Conservation (phyloP, 2,888 invertebrate genomes). For the Heliconius ethilla region DNA sequence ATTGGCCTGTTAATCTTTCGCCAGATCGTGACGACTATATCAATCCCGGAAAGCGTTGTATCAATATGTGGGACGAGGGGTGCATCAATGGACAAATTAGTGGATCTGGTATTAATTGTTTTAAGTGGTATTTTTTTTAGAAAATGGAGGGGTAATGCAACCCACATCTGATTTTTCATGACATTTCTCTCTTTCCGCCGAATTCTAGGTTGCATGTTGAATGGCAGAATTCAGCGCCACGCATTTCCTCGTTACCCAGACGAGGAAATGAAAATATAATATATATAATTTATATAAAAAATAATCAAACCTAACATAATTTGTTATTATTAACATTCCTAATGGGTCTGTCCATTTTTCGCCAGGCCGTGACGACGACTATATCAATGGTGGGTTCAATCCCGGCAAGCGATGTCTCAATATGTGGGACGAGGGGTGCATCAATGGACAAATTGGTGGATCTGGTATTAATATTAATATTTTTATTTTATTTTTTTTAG, state of each 20-base stretch:
- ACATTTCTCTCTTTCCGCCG: too few relatives aligned
- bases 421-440: constrained; percentile 80
- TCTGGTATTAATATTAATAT: constrained; percentile 54
- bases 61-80: constrained; percentile 81
- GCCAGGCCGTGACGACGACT: constrained; percentile 52
- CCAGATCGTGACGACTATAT: background rate
- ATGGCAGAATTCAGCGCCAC: too few relatives aligned
- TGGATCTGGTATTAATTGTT: constrained; percentile 55
- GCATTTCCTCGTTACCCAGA: too few relatives aligned
- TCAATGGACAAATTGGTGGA: constrained; percentile 65
- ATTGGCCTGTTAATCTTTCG: background rate
- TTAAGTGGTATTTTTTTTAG: too few relatives aligned
- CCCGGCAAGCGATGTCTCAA: constrained; percentile 76
- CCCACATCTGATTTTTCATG: too few relatives aligned
- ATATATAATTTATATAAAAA: too few relatives aligned
- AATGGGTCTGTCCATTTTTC: background rate
- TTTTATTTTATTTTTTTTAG: too few relatives aligned
- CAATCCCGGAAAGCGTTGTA: constrained; percentile 55
- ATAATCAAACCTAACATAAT: too few relatives aligned
- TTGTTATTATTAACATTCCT: too few relatives aligned
- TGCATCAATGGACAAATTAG: constrained; percentile 74
- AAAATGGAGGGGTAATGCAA: too few relatives aligned
- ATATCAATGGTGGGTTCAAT: constrained; percentile 64
- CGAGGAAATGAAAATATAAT: too few relatives aligned
- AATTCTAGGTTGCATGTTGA: too few relatives aligned